phyloP scores from a whole-genome alignment of 2,888 invertebrate genomes.

The Phania funesta region DNA sequence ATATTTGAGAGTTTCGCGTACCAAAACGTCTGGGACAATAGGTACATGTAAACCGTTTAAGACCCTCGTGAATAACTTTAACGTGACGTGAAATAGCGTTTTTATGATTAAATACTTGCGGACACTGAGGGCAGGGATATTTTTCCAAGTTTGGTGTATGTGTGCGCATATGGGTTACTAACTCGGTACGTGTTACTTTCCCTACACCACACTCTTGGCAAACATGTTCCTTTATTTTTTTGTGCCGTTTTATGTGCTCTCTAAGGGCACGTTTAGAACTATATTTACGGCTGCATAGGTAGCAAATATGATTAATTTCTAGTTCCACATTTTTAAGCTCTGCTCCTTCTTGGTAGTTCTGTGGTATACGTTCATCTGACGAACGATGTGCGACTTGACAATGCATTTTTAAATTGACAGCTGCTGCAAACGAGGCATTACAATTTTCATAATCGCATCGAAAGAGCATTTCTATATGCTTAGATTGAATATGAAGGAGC shows the following conservation, averaged over 20 bases:
- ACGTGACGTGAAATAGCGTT: slow-evolving; percentile 74
- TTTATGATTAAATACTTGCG: slow-evolving; percentile 76
- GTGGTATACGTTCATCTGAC: not conserved
- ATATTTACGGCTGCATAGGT: slow-evolving; percentile 74
- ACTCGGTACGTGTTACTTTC: slow-evolving; percentile 76
- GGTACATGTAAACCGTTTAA: slow-evolving; percentile 73
- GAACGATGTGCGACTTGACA: slow-evolving; percentile 45
- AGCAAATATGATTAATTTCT: slow-evolving; percentile 70
- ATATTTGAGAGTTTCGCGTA: slow-evolving; percentile 74
- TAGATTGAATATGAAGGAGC: slow-evolving; percentile 71
- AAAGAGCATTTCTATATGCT: slow-evolving; percentile 66
- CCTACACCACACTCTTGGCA: slow-evolving; percentile 76
- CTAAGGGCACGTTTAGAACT: slow-evolving; percentile 76
- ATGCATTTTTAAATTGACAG: slow-evolving; percentile 61
- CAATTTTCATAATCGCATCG: slow-evolving; percentile 65
- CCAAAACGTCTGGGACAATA: slow-evolving; percentile 76
- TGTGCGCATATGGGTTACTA: slow-evolving; percentile 76
- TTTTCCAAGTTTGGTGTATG: slow-evolving; percentile 76
- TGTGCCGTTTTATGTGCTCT: slow-evolving; percentile 76
- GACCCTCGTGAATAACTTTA: slow-evolving; percentile 77
- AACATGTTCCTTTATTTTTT: slow-evolving; percentile 74
- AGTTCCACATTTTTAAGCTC: slow-evolving; percentile 20
- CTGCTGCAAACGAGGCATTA: slow-evolving; percentile 52
- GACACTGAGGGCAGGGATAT: slow-evolving; percentile 76
- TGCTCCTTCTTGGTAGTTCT: slow-evolving; percentile 37